Evolutionary conservation across 1,140 invertebrate genomes (phyloP), one percentile per base, ranked within the genome.

Genomic region (Pseudomyrmex sp.): DNA sequence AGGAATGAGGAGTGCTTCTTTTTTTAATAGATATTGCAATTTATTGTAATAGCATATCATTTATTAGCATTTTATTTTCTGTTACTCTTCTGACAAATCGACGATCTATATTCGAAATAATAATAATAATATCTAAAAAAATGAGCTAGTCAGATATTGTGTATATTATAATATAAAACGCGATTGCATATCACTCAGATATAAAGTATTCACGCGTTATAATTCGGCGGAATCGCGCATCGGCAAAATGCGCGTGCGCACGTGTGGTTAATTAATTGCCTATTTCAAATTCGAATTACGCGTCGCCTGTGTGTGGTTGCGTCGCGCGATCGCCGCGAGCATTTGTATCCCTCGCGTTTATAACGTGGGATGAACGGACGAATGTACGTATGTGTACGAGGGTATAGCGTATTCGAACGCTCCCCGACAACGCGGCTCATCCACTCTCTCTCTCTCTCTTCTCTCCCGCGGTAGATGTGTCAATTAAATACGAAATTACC

Each of bases 401-500:
- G 50, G 35, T 35, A 7, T 35, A 63, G 74, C 2, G 70, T 61
- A 83, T 86, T 46, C 63, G 35, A 35, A 35, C 35, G 44, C n/a
- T 3, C 44, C 18, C 63, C 59, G 80, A 76, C 65, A 76, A 48
- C 35, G 5, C 35, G 56, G 9, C 46, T 46, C 62, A 18, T 48
- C 56, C 77, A 52, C 54, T 12, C 72, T 48, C 72, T 35, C 26
- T 35, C 26, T 26, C 26, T 26, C 35, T 35, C 7, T 1, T 7
- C 35, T 7, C 5, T 13, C 46, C 12, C 56, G 44, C 10, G 65
- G 69, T 85, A 75, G 82, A 18, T 73, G 82, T 83, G 85, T 77
- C 89, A 92, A 92, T 92, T 91, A 90, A 91, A 89, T 88, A 85
- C 84, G 86, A 90, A 92, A 91, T 92, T 91, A 90, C 82, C 85